Conservation (phyloP, 2,888 invertebrate genomes). For the Ectemnius lituratus region DNA sequence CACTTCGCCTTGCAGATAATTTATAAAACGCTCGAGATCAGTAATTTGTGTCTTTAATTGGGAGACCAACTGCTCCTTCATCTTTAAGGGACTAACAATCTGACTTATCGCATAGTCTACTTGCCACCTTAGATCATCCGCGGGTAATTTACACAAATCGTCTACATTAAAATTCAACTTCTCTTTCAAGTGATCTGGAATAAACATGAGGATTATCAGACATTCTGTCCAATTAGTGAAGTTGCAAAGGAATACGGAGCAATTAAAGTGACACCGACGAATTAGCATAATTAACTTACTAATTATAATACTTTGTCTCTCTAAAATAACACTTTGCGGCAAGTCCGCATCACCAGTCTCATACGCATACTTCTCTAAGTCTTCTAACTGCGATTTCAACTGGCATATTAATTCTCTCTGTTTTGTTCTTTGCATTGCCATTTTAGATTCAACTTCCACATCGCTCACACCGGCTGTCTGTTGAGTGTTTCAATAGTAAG, state of each 20-base stretch:
- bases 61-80: conserved; percentile 96
- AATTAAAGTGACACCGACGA: not conserved
- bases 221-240: not conserved
- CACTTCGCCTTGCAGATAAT: conserved; percentile 91
- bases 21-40: conserved; percentile 98
- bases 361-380: conserved; percentile 94
- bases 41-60: conserved; percentile 98
- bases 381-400: conserved; percentile 93
- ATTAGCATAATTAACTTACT: conserved; percentile 70
- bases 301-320: conserved; percentile 93
- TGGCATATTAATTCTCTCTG: conserved; percentile 92
- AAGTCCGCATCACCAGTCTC: conserved; percentile 90
- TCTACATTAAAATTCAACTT: conserved; percentile 93
- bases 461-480: conserved; percentile 67
- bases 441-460: conserved; percentile 80
- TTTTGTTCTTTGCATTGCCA: conserved; percentile 82
- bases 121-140: conserved; percentile 91
- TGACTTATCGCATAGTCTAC: conserved; percentile 94
- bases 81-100: conserved; percentile 95
- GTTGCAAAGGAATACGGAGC: not conserved
- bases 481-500: not conserved
- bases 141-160: conserved; percentile 86
- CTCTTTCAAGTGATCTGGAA: conserved; percentile 87
- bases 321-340: conserved; percentile 88
- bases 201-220: not conserved